Evolutionary conservation across 1,140 invertebrate species (phyloP), one percentile per base, ranked within the genome.

Genomic region (Drosophila sproati): DNA sequence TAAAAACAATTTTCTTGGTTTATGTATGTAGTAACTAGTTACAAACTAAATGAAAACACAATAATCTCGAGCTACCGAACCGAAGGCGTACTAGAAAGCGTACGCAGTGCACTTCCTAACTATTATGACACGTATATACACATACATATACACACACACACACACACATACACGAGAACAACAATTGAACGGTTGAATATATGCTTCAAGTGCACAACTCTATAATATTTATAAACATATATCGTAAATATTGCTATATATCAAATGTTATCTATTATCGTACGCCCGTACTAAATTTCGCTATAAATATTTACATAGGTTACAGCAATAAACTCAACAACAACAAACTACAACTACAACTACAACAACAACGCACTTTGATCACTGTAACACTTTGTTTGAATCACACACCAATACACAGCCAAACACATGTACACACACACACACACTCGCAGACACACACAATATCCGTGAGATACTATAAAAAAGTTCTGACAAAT

Each of bases 191-290:
- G 76, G 63, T 80, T 88, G 59, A 88, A 76, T 43, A 71, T 70
- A 78, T 73, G 85, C 85, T 89, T 89, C 69, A 83, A 89, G 64
- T 80, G 86, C 85, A 89, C 85, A 20, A 73, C 50, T 71, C 72
- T 50, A 43, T 75, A 61, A 50, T 52, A 52, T 37, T 54, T 67
- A 60, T 60, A 63, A 51, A 73, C 56, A 73, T 51, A 55, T 78
- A 64, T 69, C 80, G 77, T 70, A 85, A 73, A 77, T 59, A 57
- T 62, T 63, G 68, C 71, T 79, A 82, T 66, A 80, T 78, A 57
- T 81, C 55, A 50, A 67, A 68, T 75, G 62, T 64, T 47, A 77
- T 67, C 69, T 71, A 64, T 62, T 78, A 78, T 76, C 47, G 70
- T 73, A 73, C 59, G 64, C 70, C 68, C 77, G 70, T 73, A 80